phyloP scores from a whole-genome alignment of 2,113 vertebrate genomes.

The Bettongia penicillata region DNA sequence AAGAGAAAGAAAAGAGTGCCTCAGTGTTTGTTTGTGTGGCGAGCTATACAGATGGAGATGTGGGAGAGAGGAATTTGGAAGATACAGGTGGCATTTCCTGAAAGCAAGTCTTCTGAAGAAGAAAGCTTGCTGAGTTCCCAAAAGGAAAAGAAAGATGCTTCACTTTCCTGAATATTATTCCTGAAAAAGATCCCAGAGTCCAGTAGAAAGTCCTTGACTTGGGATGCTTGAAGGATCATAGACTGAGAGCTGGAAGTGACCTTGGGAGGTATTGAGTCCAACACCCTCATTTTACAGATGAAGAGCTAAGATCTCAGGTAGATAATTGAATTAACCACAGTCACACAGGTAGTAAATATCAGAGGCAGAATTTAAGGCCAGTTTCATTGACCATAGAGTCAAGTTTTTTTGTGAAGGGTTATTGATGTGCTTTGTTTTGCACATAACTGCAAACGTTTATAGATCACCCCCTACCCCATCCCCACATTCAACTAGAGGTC shows the following conservation, averaged over 20 bases:
- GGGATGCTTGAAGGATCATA: not conserved
- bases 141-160: not conserved
- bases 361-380: not conserved
- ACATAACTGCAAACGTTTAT: not conserved
- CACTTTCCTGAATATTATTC: not conserved
- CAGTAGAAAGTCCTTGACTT: not conserved
- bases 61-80: not conserved
- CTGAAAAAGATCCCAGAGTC: not conserved
- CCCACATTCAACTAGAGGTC: not conserved
- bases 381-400: not conserved
- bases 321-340: not conserved
- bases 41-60: not conserved
- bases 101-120: not conserved
- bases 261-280: not conserved
- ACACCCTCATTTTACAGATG: not conserved
- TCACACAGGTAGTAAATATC: not conserved
- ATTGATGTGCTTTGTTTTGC: not conserved
- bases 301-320: not conserved
- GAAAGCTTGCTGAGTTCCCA: not conserved
- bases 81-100: not conserved
- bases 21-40: not conserved
- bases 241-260: not conserved
- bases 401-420: not conserved
- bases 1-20: not conserved
- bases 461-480: not conserved